Conservation (phyloP, 2,888 invertebrate species). For the Oxystoma pomonae region DNA sequence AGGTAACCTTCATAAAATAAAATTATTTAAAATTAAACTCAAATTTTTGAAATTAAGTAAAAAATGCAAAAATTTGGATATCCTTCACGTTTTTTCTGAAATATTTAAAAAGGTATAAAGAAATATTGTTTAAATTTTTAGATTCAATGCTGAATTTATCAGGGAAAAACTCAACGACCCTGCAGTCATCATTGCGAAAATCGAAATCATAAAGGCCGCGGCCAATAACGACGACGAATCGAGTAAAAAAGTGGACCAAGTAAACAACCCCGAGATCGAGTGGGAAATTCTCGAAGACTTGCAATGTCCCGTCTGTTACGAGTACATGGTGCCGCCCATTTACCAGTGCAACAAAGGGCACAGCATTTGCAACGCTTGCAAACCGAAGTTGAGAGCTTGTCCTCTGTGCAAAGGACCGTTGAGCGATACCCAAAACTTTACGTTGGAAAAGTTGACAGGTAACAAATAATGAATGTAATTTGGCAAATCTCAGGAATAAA, state of each 20-base stretch:
- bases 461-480: too few species aligned
- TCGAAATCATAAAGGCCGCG: constrained; percentile 22
- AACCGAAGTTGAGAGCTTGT: constrained; percentile 27
- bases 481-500: too few species aligned
- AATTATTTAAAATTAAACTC: too few species aligned
- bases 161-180: constrained; percentile 27
- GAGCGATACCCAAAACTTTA: constrained; percentile 36
- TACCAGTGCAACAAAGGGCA: constrained; percentile 40
- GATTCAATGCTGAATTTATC: constrained; percentile 22
- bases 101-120: too few species aligned
- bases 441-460: constrained; percentile 35
- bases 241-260: background rate
- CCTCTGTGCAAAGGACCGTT: constrained; percentile 34
- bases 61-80: too few species aligned
- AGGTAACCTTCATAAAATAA: too few species aligned
- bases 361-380: constrained; percentile 36
- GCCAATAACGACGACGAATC: constrained; percentile 10
- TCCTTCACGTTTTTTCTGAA: too few species aligned
- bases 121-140: background rate
- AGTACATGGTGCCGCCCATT: constrained; percentile 41
- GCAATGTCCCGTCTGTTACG: constrained; percentile 42
- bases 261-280: constrained; percentile 19
- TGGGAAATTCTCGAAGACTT: constrained; percentile 29
- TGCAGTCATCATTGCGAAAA: constrained; percentile 19
- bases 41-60: too few species aligned